Percentiles rank a stretch among this genome's conserved stretches.
These are phyloP conservation scores for Onychostruthus taczanowskii DNA, from an alignment of 2,113 vertebrate genomes.

Conservation along the genomic window DNA sequence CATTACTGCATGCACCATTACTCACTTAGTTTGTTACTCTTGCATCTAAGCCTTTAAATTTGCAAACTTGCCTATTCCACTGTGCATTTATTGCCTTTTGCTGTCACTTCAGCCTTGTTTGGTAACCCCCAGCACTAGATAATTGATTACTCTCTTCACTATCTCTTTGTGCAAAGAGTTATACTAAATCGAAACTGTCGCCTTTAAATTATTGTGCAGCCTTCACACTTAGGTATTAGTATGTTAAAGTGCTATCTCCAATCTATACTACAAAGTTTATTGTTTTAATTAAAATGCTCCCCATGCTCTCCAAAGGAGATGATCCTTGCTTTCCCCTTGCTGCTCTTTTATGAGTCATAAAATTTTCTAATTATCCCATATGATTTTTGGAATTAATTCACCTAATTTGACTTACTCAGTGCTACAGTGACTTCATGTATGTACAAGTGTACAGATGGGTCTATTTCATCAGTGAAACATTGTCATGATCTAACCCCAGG, in stretches of 20 bases:
- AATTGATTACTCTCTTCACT: conserved; percentile 38
- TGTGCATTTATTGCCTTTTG: not conserved
- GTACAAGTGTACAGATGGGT: not conserved
- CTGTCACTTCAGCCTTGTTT: conserved; percentile 20
- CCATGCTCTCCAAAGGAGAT: not conserved
- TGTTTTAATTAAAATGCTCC: conserved; percentile 58
- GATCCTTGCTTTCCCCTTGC: not conserved
- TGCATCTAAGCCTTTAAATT: not conserved
- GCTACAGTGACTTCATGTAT: not conserved
- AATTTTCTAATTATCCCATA: conserved; percentile 17
- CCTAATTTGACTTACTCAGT: not conserved
- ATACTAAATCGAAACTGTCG: conserved; percentile 17
- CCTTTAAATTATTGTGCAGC: conserved; percentile 32
- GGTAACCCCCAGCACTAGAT: not conserved
- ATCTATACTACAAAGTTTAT: conserved; percentile 46
- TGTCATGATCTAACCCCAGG: not conserved
- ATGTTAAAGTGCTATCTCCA: not conserved
- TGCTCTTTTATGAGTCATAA: not conserved
- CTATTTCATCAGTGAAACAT: not conserved
- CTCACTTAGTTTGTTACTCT: not conserved
- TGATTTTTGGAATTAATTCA: not conserved
- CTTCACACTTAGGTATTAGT: not conserved
- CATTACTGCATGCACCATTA: not conserved
- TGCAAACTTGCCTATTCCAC: not conserved
- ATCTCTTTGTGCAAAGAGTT: conserved; percentile 33